Percentiles rank a stretch among this genome's conserved stretches.
phyloP scores from a whole-genome alignment of 30 jellyfish, hydroid and myxozoan species.

The Sanderia malayensis region DNA sequence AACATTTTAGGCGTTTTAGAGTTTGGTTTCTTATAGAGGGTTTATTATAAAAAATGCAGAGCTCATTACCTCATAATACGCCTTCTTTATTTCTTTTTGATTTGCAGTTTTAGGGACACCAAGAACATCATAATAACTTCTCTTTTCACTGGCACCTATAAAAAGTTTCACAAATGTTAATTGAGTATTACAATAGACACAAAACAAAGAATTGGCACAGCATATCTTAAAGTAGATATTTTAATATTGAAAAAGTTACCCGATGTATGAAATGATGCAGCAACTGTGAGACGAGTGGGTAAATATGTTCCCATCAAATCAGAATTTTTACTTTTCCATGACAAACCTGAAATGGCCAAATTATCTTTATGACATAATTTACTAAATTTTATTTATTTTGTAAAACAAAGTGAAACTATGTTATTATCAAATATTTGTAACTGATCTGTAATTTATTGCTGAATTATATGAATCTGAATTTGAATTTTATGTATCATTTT shows the following conservation, averaged over 20 bases:
- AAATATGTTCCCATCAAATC: neutral
- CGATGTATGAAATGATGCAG: slow-evolving; percentile 1
- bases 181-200: too few species aligned
- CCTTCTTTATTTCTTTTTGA: slow-evolving; percentile 75
- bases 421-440: too few species aligned
- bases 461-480: too few species aligned
- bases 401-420: too few species aligned
- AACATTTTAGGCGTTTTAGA: too few species aligned
- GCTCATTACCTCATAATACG: slow-evolving; percentile 77
- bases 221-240: too few species aligned
- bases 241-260: neutral
- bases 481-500: too few species aligned
- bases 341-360: neutral
- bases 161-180: neutral
- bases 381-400: too few species aligned
- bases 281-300: neutral
- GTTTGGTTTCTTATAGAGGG: too few species aligned
- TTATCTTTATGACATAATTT: too few species aligned
- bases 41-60: neutral
- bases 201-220: too few species aligned
- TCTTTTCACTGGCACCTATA: slow-evolving; percentile 55
- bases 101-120: slow-evolving; percentile 88
- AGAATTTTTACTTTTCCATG: neutral
- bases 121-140: slow-evolving; percentile 80
- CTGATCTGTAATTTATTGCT: too few species aligned